These are phyloP conservation scores for Steinernema khuongi DNA, from an alignment of 1,140 invertebrate genomes.

Conservation along the genomic window DNA sequence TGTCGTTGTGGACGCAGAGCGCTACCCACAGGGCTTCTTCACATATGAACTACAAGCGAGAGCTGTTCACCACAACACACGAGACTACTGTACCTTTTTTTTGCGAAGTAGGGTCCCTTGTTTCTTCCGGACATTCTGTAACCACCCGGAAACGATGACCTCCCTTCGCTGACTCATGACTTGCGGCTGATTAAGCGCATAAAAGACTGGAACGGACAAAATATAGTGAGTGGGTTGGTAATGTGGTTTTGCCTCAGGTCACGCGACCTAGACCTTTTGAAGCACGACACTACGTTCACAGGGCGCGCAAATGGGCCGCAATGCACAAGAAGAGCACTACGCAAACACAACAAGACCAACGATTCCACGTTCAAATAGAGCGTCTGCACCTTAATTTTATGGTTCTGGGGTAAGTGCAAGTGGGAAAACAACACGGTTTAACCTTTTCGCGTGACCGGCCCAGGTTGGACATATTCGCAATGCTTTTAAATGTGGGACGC, in stretches of 20 bases:
- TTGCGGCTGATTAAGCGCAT: neutral
- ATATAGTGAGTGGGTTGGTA: neutral
- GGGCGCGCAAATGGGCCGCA: too few relatives aligned
- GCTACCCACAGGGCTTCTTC: slow-evolving; percentile 5
- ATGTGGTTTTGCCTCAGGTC: too few relatives aligned
- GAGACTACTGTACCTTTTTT: neutral
- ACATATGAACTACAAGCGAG: neutral
- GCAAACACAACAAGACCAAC: too few relatives aligned
- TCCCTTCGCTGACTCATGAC: neutral
- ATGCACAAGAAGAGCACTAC: too few relatives aligned
- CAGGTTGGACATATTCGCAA: neutral
- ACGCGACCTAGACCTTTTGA: too few relatives aligned
- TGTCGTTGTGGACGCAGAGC: slow-evolving; percentile 15
- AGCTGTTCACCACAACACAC: neutral
- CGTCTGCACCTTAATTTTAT: too few relatives aligned
- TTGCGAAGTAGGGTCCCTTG: neutral
- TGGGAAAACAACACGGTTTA: too few relatives aligned
- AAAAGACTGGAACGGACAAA: neutral
- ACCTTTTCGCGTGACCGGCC: too few relatives aligned
- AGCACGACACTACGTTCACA: too few relatives aligned
- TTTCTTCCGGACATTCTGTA: slow-evolving; percentile 2
- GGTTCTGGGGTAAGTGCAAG: too few relatives aligned
- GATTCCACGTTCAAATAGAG: too few relatives aligned
- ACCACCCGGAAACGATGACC: neutral
- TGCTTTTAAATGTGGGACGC: neutral